Evolutionary conservation across 2,113 vertebrate species (phyloP), one percentile per base, ranked within the genome.

Genomic region (Notiomystis cincta): DNA sequence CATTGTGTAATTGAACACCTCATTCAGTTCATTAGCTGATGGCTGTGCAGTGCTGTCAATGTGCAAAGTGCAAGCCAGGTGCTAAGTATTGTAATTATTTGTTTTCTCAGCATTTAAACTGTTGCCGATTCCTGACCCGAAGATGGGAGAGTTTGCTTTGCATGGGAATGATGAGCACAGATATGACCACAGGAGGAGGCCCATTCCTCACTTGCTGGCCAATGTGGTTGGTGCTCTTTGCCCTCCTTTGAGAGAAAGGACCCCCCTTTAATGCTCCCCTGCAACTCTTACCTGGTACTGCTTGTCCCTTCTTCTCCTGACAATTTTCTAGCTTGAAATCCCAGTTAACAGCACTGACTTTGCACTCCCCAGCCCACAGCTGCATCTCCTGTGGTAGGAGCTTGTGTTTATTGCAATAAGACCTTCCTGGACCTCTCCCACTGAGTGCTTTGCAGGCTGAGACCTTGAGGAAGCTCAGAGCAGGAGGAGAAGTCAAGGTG

Each of bases 1-100:
- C 97, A 72, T 81, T 83, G 96, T 70, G 75, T 80, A 92, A 93
- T 91, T 95, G 95, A 96, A 95, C 86, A 83, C 90, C 95, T 95
- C 82, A 1, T 87, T 96, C 90, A 96, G 78, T 93, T 96, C 95
- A 97, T 97, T 96, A 97, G 95, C 94, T 95, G 94, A 88, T 84
- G 83, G 87, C 90, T 86, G 79, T 62, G 90, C 90, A 60, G 90
- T 4, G 21, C 95, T 95, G 90, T 60, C 86, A 67, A 64, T 75
- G 92, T 79, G 86, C 88, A 89, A 90, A 94, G 78, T 88, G 76
- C 78, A 89, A 86, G 48, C 33, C 93, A 93, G 88, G 94, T 96
- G 90, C 95, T 94, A 67, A 96, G 60, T 37, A 58, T 89, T 67
- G 56, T 47, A 76, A 96, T 94, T 90, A 91, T 93, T 97, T 69